Evolutionary conservation across 2,797 vertebrate species (phyloP).

Genomic region (Micromesistius poutassou): DNA sequence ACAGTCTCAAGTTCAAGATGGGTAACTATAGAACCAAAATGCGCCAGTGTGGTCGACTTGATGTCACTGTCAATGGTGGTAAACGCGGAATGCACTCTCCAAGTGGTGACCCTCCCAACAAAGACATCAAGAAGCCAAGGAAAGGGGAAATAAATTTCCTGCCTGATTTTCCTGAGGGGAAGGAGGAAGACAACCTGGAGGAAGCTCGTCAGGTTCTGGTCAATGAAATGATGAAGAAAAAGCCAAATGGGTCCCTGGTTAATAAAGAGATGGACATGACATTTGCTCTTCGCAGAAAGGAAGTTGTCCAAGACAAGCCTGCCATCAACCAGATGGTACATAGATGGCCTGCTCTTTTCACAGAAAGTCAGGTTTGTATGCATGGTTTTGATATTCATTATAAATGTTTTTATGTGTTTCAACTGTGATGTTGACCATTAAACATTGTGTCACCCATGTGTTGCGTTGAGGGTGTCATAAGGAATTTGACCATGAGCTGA

Average conservation of each 20-base stretch:
- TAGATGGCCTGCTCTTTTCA: conserved; percentile 23
- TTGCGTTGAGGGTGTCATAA: not conserved
- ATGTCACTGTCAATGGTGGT: conserved; percentile 35
- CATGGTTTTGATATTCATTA: not conserved
- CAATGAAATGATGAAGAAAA: conserved; percentile 39
- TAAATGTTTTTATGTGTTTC: not conserved
- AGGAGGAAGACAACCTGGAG: conserved; percentile 30
- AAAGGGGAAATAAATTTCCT: conserved; percentile 36
- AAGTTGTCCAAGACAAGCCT: conserved; percentile 27
- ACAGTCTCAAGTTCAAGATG: conserved; percentile 33
- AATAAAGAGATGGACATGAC: conserved; percentile 30
- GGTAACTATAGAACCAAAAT: conserved; percentile 34
- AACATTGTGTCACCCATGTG: not conserved
- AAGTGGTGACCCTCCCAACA: conserved; percentile 19
- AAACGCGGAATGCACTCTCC: conserved; percentile 24
- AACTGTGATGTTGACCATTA: not conserved
- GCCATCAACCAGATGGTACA: conserved; percentile 18
- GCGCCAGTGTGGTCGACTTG: conserved; percentile 19
- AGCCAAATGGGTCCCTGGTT: conserved; percentile 21
- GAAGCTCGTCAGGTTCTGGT: conserved; percentile 4
- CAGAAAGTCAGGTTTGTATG: conserved; percentile 17
- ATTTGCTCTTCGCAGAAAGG: conserved; percentile 28
- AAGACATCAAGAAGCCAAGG: conserved; percentile 37
- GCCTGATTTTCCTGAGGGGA: conserved; percentile 24
- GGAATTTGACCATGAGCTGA: not conserved